Base-by-base conservation (phyloP, 2,113 vertebrate species). In the Anser brachyrhynchus region DNA sequence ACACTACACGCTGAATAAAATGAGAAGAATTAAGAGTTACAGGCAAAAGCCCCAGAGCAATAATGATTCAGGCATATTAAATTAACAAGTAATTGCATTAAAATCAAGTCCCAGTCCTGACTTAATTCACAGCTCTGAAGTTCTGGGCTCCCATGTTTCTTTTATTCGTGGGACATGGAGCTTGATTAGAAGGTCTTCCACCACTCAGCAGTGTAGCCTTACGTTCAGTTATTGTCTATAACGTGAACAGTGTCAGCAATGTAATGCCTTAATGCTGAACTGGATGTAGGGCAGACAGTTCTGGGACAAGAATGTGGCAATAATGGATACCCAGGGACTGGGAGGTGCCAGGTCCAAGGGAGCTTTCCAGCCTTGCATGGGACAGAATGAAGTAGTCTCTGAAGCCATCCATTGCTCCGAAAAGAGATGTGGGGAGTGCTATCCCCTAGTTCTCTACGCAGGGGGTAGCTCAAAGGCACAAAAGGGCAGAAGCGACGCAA, bases 11-110 rank as follows among this genome's bases (percentile, higher is more conserved):
- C 43, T 52, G 14, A 91, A 90, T 84, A 57, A 96, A 94, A 95
- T 82, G 43, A 93, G 44, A 88, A 49, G 90, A 69, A 65, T 92
- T 97, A 96, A 89, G 64, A 94, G 52, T 78, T 93, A 66, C 84
- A 96, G 90, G 92, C 64, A 89, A 70, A 96, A 88, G 18, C 49
- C 59, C 76, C 52, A 91, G 83, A 90, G 84, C 83, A 93, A 76
- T 91, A 57, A 71, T 59, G 89, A 80, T 81, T 80, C 1, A 17
- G 75, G 55, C 77, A 54, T 95, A 84, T 95, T 97, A 78, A 77
- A 94, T 95, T 91, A 84, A 69, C 84, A 46, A 85, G 41, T 91
- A 87, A 33, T 69, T 87, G 51, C 49, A 88, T 93, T 95, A 95
- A 91, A 93, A 92, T 91, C 44, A 83, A 69, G 59, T 81, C 55